Base-by-base conservation (phyloP, 2,797 vertebrate genomes). In the Karalla daura region DNA sequence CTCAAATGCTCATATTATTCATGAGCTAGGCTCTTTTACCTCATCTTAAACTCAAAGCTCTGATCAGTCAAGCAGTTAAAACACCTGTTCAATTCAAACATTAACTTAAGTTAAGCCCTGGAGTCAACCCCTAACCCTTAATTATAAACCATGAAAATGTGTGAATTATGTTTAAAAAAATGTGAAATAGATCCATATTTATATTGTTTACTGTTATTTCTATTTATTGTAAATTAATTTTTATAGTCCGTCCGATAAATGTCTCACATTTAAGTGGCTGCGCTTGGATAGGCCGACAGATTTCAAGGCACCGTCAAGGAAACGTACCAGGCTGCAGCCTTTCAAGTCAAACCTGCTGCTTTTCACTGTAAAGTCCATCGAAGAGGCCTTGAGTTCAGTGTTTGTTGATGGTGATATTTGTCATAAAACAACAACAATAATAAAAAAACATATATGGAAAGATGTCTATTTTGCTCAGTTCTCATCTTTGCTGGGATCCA, bases 361-460 rank as follows among this genome's bases (percentile, higher is more conserved):
- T 85, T 80, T 80, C 69, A 78, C 54, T 89, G 86, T 85, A 74
- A 83, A 74, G 55, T 59, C 62, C 43, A 74, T 73, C 76, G 69
- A 84, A 71, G 86, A 81, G 78, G 86, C 84, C 85, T 89, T 83
- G 74, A 86, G 60, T 88, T 94, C 91, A 90, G 90, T 88, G 90
- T 93, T 94, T 92, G 93, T 89, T 94, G 91, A 93, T 90, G 94
- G 95, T 97, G 93, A 93, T 91, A 90, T 95, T 93, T 90, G 91
- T 93, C 90, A 93, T 86, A 95, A 89, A 89, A 83, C n/a, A 70
- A 68, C 37, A 49, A 61, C 44, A 51, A 63, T 51, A 63, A 70
- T 51, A 72, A 59, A 63, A 24, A 63, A 71, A 56, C 12, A 63
- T 62, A 51, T n/a, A n/a, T n/a, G n/a, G n/a, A n/a, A 61, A 94